phyloP scores from a whole-genome alignment of 2,113 vertebrate species.

The Callospermophilus lateralis region DNA sequence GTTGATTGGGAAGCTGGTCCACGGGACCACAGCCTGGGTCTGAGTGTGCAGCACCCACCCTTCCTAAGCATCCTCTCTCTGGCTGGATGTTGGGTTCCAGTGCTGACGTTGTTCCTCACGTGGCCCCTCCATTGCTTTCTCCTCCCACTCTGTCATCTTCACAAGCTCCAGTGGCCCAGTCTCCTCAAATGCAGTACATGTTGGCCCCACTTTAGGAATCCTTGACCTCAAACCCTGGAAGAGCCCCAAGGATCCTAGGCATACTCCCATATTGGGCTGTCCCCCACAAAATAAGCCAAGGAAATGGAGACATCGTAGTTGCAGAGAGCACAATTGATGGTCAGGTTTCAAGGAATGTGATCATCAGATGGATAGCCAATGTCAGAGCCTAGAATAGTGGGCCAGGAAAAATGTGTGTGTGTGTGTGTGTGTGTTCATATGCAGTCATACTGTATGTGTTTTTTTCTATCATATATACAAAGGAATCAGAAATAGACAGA shows the following conservation, averaged over 20 bases:
- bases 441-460: too few relatives aligned
- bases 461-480: background rate
- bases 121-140: background rate
- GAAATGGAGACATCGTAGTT: background rate
- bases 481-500: background rate
- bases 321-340: background rate
- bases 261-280: background rate
- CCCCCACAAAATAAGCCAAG: background rate
- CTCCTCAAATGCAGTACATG: background rate
- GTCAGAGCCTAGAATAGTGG: background rate
- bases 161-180: background rate
- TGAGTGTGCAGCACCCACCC: background rate
- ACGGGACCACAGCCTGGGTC: background rate
- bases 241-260: background rate
- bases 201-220: background rate
- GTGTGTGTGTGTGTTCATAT: too few relatives aligned
- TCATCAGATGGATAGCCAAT: background rate
- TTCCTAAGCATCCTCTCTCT: fast-evolving
- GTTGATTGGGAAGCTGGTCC: background rate
- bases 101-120: too few relatives aligned
- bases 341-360: background rate
- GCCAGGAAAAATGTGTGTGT: too few relatives aligned
- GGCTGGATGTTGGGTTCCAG: too few relatives aligned
- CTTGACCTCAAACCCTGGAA: background rate
- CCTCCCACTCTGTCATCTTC: background rate